Conservation (phyloP, 64 coral and sea anemone species). For the Montipora capricornis region DNA sequence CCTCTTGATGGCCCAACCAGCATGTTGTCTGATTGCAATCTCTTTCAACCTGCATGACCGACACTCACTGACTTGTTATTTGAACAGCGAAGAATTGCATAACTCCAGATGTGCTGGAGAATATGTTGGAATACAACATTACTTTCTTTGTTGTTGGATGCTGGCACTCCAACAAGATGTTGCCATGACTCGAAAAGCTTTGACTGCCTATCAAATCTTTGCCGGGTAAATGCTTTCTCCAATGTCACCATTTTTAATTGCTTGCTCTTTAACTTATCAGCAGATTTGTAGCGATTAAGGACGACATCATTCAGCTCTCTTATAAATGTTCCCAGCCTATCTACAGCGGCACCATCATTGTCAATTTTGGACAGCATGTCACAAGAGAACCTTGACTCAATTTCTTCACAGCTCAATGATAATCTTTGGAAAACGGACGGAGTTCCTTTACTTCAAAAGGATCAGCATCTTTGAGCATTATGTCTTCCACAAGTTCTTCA, state of each 20-base stretch:
- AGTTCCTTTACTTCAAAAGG: too few species aligned
- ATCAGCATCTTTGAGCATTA: too few species aligned
- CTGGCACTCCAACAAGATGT: neutral
- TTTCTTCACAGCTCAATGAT: too few species aligned
- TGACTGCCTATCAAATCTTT: neutral
- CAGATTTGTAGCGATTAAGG: too few species aligned
- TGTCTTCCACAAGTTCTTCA: too few species aligned
- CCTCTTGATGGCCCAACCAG: conserved; percentile 67
- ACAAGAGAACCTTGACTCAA: too few species aligned
- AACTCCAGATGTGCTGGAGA: conserved; percentile 40
- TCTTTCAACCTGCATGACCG: neutral
- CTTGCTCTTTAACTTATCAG: too few species aligned
- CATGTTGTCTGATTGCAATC: conserved; percentile 39
- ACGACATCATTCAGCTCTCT: too few species aligned
- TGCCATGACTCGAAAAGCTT: neutral
- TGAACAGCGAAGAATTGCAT: neutral
- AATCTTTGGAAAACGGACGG: too few species aligned
- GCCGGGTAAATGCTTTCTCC: neutral
- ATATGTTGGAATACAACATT: conserved; percentile 21
- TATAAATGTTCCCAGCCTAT: too few species aligned
- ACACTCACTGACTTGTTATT: neutral
- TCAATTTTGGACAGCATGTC: neutral
- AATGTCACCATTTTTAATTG: neutral
- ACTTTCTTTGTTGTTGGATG: neutral
- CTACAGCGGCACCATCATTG: too few species aligned